These are phyloP conservation scores for Grus americana DNA, from an alignment of 2,113 vertebrate genomes.

Conservation along the genomic window DNA sequence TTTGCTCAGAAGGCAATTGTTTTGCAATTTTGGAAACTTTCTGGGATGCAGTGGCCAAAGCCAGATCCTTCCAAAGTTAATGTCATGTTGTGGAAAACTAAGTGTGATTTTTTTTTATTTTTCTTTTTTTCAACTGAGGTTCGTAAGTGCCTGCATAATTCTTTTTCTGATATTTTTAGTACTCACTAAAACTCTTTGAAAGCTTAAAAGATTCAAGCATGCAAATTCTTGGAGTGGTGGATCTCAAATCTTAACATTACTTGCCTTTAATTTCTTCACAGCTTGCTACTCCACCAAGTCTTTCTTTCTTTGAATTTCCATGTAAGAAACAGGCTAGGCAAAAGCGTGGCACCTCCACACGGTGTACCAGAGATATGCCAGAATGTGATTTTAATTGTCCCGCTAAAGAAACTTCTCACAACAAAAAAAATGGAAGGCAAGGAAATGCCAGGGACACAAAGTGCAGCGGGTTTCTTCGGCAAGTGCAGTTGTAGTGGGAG, in stretches of 20 bases:
- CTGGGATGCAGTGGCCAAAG: neutral
- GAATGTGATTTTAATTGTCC: neutral
- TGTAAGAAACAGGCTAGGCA: rapidly evolving
- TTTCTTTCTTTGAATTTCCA: neutral
- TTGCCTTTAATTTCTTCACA: neutral
- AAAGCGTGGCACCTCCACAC: neutral
- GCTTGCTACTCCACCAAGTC: neutral
- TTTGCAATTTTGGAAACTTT: slow-evolving; percentile 62
- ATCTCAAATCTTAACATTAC: neutral
- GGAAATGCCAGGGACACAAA: neutral
- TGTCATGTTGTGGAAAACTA: neutral
- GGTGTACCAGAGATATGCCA: neutral
- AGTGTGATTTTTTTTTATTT: neutral
- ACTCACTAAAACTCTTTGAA: neutral
- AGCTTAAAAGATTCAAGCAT: neutral
- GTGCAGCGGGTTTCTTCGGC: neutral
- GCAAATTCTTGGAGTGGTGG: neutral
- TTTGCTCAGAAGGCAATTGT: slow-evolving; percentile 22
- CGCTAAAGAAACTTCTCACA: neutral
- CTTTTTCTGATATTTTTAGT: neutral
- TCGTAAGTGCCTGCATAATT: neutral
- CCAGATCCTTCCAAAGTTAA: neutral
- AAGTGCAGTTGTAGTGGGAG: neutral
- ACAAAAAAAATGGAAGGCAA: neutral
- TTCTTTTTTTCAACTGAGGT: neutral